Evolutionary conservation across 2,113 vertebrate genomes (phyloP).

Genomic region (Cololabis saira): DNA sequence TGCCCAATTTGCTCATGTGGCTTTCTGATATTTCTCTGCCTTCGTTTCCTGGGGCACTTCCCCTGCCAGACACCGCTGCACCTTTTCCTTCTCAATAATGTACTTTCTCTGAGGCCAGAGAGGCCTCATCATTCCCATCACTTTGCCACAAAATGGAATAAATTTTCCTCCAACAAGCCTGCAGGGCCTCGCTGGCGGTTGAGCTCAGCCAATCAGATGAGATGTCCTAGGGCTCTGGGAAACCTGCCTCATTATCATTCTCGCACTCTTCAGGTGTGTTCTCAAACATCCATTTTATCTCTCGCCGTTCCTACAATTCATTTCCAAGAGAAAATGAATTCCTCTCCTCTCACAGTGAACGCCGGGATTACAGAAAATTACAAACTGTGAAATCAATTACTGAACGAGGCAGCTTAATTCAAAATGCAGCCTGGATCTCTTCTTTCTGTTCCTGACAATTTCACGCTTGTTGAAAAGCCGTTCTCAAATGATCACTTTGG

Average conservation of each 20-base stretch:
- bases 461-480: constrained; percentile 39
- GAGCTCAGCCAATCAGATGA: constrained; percentile 60
- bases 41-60: not conserved
- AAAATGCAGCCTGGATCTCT: constrained; percentile 26
- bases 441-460: constrained; percentile 37
- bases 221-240: constrained; percentile 34
- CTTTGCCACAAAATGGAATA: constrained; percentile 65
- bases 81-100: constrained; percentile 45
- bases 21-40: constrained; percentile 21
- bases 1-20: constrained; percentile 11
- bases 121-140: constrained; percentile 61
- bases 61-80: constrained; percentile 21
- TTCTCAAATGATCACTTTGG: constrained; percentile 35
- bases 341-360: constrained; percentile 54
- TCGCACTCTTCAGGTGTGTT: constrained; percentile 62
- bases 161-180: constrained; percentile 49
- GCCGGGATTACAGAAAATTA: constrained; percentile 70
- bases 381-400: constrained; percentile 68
- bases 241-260: constrained; percentile 57
- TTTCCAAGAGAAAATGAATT: constrained; percentile 71
- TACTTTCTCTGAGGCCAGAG: constrained; percentile 50
- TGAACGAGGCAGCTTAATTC: constrained; percentile 45
- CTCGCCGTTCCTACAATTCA: constrained; percentile 51
- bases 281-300: constrained; percentile 69
- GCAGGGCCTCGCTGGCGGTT: constrained; percentile 41